Conservation (phyloP, 1,140 invertebrate genomes). For the Mercenaria mercenaria region DNA sequence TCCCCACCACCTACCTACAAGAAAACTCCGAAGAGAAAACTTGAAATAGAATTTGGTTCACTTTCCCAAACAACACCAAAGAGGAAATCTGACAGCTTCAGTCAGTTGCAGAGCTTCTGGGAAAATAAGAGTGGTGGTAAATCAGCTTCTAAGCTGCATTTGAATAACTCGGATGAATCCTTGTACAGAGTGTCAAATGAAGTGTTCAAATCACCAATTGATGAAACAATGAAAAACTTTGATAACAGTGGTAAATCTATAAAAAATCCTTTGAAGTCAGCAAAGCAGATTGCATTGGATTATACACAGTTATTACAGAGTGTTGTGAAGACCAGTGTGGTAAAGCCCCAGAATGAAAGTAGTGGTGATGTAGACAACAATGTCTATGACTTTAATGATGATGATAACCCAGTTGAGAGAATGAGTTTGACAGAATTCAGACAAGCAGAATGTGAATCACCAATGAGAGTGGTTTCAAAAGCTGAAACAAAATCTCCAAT, state of each 20-base stretch:
- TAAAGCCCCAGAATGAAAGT: neutral
- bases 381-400: constrained; percentile 4
- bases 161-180: neutral
- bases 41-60: neutral
- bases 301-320: neutral
- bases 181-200: neutral
- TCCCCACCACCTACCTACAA: neutral
- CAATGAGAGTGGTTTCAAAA: neutral
- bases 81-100: neutral
- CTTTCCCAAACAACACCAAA: neutral
- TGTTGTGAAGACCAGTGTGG: neutral
- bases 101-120: neutral
- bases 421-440: constrained; percentile 16
- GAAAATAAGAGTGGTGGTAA: constrained; percentile 5
- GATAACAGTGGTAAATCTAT: neutral
- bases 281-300: neutral
- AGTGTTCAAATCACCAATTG: neutral
- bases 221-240: neutral
- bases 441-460: neutral
- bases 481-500: neutral
- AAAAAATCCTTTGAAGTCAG: neutral
- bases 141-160: neutral
- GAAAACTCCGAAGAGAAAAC: neutral
- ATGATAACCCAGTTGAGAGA: neutral
- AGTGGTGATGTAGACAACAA: no score